Conservation (phyloP, 2,888 invertebrate genomes). For the Lochmaea capreae region DNA sequence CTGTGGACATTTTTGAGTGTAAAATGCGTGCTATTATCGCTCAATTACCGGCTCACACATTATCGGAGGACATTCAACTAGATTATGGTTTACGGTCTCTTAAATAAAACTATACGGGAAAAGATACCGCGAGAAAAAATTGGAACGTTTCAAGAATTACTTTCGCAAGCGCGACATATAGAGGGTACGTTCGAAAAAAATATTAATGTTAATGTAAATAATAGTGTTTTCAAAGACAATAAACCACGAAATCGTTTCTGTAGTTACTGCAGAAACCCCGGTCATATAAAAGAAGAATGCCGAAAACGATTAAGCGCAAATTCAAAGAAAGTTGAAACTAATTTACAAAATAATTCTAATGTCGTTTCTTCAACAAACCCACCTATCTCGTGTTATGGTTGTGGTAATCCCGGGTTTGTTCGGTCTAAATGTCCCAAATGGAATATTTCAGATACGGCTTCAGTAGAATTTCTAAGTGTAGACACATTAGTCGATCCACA, state of each 20-base stretch:
- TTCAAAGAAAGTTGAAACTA: no score
- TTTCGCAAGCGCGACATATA: slow-evolving; percentile 18
- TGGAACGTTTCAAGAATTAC: slow-evolving; percentile 18
- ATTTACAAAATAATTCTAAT: background rate
- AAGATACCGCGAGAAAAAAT: slow-evolving; percentile 27
- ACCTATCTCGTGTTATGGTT: slow-evolving; percentile 28
- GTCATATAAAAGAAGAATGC: background rate
- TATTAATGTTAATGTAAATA: background rate
- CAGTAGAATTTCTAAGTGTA: slow-evolving; percentile 23
- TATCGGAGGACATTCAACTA: slow-evolving; percentile 25
- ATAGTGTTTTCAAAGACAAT: background rate
- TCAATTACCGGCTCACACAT: slow-evolving; percentile 13
- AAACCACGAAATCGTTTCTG: background rate
- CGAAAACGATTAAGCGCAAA: background rate
- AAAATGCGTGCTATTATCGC: slow-evolving; percentile 20
- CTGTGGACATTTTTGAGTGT: slow-evolving; percentile 18
- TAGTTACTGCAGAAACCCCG: background rate
- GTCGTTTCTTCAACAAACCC: no score
- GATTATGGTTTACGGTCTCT: slow-evolving; percentile 39
- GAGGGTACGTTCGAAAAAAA: slow-evolving; percentile 27
- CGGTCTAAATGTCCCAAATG: slow-evolving; percentile 21
- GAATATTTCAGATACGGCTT: slow-evolving; percentile 1
- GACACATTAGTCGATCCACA: slow-evolving; percentile 20
- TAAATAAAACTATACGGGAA: slow-evolving; percentile 32
- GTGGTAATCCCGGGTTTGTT: slow-evolving; percentile 26